Conservation (phyloP, 2,888 invertebrate species). For the Sarcophaga rosellei region DNA sequence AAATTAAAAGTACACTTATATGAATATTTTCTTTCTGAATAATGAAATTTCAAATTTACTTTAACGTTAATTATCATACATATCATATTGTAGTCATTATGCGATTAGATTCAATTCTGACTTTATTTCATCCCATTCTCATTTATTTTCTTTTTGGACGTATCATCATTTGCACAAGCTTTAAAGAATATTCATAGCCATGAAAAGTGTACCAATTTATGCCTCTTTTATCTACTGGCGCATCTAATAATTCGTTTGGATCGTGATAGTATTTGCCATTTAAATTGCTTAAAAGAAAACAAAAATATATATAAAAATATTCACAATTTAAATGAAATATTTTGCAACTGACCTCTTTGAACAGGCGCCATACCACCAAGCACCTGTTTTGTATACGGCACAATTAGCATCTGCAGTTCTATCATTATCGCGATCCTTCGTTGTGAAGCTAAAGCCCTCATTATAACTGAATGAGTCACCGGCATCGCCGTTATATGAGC, state of each 20-base stretch:
- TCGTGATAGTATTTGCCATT: slow-evolving; percentile 13
- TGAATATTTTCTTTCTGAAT: no score
- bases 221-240: not conserved
- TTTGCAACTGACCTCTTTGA: slow-evolving; percentile 1
- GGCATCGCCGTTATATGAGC: slow-evolving; percentile 10
- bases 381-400: slow-evolving; percentile 1
- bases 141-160: slow-evolving; percentile 4
- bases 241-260: no score
- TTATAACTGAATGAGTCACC: slow-evolving; percentile 19
- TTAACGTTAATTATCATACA: no score
- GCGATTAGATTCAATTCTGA: no score
- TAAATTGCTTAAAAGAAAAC: slow-evolving; percentile 4
- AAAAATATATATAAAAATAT: not conserved
- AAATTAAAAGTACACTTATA: not conserved
- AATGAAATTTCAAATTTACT: no score
- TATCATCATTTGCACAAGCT: slow-evolving; percentile 39
- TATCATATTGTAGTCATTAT: no score
- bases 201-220: not conserved
- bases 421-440: slow-evolving; percentile 34
- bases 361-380: slow-evolving; percentile 32
- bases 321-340: not conserved
- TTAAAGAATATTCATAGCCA: slow-evolving; percentile 16
- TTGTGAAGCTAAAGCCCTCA: slow-evolving; percentile 2
- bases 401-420: slow-evolving; percentile 1
- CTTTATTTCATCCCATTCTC: no score